Conservation (phyloP, 1,140 invertebrate genomes). For the Grapholita molesta region DNA sequence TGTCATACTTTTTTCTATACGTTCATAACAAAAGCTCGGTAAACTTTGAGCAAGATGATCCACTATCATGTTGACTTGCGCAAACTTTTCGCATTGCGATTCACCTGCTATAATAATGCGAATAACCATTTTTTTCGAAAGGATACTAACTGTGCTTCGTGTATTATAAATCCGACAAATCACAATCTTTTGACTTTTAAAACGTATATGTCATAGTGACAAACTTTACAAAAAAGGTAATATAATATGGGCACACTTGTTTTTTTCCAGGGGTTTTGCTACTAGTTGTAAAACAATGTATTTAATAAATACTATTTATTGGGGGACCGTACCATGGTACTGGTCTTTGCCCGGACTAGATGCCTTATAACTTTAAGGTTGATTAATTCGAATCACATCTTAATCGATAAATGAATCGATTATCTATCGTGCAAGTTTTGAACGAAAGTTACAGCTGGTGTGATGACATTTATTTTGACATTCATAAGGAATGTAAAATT, state of each 20-base stretch:
- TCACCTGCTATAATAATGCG: conserved; percentile 65
- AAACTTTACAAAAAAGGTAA: no score
- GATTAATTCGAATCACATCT: no score
- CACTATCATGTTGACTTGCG: conserved; percentile 59
- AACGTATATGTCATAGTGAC: no score
- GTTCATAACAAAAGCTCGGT: conserved; percentile 61
- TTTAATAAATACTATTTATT: no score
- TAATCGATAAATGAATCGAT: neutral
- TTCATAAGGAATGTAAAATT: neutral
- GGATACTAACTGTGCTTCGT: neutral
- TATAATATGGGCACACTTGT: no score
- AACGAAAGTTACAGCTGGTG: neutral
- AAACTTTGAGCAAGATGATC: conserved; percentile 64
- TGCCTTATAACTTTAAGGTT: no score
- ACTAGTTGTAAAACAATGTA: no score
- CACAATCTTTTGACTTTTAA: neutral
- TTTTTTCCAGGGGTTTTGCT: no score
- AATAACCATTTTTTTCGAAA: conserved; percentile 43
- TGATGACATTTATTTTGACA: neutral
- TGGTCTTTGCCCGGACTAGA: no score
- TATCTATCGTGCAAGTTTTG: neutral
- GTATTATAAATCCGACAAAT: no score
- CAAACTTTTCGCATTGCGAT: conserved; percentile 59
- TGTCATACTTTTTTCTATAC: conserved; percentile 55
- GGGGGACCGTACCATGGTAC: no score